phyloP scores from a whole-genome alignment of 1,140 invertebrate species.

The Idris sp. region DNA sequence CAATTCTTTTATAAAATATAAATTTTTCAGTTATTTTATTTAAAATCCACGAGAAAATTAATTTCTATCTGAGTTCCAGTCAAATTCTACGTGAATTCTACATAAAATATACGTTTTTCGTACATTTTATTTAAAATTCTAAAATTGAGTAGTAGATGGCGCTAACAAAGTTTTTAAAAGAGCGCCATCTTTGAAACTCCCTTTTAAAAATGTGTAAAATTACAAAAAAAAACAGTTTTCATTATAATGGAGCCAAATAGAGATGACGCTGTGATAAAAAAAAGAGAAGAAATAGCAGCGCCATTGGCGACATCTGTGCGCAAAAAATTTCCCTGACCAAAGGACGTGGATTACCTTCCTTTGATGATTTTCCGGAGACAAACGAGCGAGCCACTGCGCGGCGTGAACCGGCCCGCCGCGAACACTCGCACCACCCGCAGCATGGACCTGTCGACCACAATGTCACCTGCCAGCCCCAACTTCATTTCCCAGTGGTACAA shows the following conservation, averaged over 20 bases:
- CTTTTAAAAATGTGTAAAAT: too few relatives aligned
- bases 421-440: conserved; percentile 65
- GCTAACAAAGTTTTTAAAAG: too few relatives aligned
- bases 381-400: conserved; percentile 70
- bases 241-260: conserved; percentile 20
- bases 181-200: too few relatives aligned
- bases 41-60: too few relatives aligned
- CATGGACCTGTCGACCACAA: conserved; percentile 49
- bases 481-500: conserved; percentile 77
- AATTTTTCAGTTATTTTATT: too few relatives aligned
- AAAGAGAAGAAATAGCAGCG: conserved; percentile 34
- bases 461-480: conserved; percentile 69
- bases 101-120: too few relatives aligned
- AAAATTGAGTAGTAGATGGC: too few relatives aligned
- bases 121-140: too few relatives aligned
- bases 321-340: conserved; percentile 59
- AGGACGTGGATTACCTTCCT: conserved; percentile 39
- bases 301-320: conserved; percentile 18
- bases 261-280: conserved; percentile 27
- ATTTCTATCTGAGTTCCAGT: too few relatives aligned
- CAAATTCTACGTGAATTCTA: too few relatives aligned
- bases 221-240: neutral
- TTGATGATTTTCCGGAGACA: conserved; percentile 71
- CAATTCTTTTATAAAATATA: too few relatives aligned
- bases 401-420: conserved; percentile 30